These are phyloP conservation scores for Tenthredo notha DNA, from an alignment of 2,888 invertebrate genomes.

Conservation along the genomic window DNA sequence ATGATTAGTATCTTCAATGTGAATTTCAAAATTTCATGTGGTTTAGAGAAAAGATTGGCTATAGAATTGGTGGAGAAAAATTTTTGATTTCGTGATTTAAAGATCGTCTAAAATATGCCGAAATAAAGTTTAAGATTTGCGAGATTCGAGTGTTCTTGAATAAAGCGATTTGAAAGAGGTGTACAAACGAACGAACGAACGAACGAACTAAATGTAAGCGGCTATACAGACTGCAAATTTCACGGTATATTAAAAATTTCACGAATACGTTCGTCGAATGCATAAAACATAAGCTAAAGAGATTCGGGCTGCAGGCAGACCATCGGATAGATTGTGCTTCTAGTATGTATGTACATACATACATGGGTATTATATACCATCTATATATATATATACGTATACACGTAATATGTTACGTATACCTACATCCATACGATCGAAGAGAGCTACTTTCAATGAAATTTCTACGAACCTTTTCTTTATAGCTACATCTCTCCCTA, in stretches of 20 bases:
- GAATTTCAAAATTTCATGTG: neutral
- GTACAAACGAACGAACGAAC: neutral
- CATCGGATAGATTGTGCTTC: slow-evolving; percentile 6
- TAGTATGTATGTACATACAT: neutral
- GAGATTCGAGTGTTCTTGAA: neutral
- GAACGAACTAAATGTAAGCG: neutral
- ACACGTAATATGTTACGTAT: neutral
- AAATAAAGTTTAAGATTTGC: neutral
- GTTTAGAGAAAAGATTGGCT: neutral
- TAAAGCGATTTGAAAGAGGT: neutral
- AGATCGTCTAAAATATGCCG: neutral
- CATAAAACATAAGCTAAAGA: slow-evolving; percentile 48
- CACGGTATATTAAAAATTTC: slow-evolving; percentile 52
- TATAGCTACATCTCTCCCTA: neutral
- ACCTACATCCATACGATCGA: neutral
- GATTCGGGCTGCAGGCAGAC: slow-evolving; percentile 14
- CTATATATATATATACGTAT: neutral
- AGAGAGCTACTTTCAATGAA: slow-evolving; percentile 2
- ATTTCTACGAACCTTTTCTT: neutral
- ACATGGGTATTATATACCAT: neutral
- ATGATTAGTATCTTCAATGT: neutral
- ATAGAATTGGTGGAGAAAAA: neutral
- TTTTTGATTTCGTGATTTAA: neutral
- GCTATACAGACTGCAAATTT: slow-evolving; percentile 23
- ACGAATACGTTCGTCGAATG: slow-evolving; percentile 13